Conservation (phyloP, 2,113 vertebrate species). For the Oreochromis niloticus region DNA sequence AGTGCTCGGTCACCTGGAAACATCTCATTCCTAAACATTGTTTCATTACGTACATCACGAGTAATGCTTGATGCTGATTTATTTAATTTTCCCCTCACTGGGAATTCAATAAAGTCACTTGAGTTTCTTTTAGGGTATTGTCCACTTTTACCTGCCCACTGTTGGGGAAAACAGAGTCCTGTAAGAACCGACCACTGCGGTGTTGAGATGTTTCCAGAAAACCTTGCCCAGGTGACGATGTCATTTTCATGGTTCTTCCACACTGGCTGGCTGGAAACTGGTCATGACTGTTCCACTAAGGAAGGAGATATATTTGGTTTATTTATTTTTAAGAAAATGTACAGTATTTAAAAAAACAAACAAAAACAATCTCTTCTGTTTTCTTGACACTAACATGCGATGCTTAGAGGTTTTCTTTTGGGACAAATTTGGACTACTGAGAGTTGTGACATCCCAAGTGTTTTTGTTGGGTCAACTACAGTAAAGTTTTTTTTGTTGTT, state of each 20-base stretch:
- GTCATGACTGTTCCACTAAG: conserved; percentile 89
- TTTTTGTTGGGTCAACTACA: conserved; percentile 75
- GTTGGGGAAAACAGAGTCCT: conserved; percentile 72
- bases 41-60: conserved; percentile 2
- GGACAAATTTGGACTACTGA: conserved; percentile 94
- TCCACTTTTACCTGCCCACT: conserved; percentile 13
- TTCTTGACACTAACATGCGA: conserved; percentile 86
- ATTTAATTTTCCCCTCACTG: background rate
- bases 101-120: background rate
- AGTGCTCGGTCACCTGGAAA: conserved; percentile 42
- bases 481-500: conserved; percentile 69
- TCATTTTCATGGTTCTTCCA: conserved; percentile 71
- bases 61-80: background rate
- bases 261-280: conserved; percentile 85
- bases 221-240: conserved; percentile 24
- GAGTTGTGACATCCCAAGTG: conserved; percentile 93
- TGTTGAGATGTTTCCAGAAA: conserved; percentile 47
- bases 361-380: conserved; percentile 77
- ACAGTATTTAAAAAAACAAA: conserved; percentile 99
- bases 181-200: background rate
- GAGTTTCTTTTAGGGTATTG: background rate
- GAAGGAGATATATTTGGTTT: conserved; percentile 91
- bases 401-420: conserved; percentile 76
- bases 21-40: conserved; percentile 9
- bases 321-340: conserved; percentile 95